Percentiles rank a stretch among this genome's conserved stretches.
Conservation (phyloP, 53 echinoderm and acorn worm genomes). For the Astropecten irregularis region DNA sequence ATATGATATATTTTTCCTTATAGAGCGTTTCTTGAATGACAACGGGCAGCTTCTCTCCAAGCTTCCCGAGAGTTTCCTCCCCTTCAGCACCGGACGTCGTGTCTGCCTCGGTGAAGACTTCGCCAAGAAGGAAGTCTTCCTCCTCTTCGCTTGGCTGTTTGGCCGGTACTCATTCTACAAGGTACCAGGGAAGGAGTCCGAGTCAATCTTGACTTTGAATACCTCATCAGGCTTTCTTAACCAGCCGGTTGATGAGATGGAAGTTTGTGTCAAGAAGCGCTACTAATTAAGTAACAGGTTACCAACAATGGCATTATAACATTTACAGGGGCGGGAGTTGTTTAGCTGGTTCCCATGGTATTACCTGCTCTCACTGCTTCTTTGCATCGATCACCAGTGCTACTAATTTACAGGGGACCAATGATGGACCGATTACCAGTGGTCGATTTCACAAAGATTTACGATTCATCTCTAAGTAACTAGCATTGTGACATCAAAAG, state of each 20-base stretch:
- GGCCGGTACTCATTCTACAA: slow-evolving; percentile 71
- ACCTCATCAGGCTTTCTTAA: neutral
- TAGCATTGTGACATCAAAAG: no score
- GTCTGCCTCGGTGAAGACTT: slow-evolving; percentile 77
- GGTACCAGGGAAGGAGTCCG: slow-evolving; percentile 66
- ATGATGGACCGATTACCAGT: no score
- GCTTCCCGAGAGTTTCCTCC: slow-evolving; percentile 71
- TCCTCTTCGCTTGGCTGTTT: slow-evolving; percentile 78
- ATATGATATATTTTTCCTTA: no score
- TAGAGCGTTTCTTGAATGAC: slow-evolving; percentile 78
- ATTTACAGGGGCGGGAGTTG: no score
- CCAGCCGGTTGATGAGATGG: slow-evolving; percentile 17
- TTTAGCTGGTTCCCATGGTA: no score
- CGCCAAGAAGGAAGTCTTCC: slow-evolving; percentile 81
- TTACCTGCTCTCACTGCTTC: no score
- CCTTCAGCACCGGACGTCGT: slow-evolving; percentile 75
- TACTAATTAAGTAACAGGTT: no score
- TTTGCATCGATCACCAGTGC: no score
- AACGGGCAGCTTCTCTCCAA: slow-evolving; percentile 42
- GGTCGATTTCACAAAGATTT: no score
- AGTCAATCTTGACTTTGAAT: neutral
- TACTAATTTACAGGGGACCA: no score
- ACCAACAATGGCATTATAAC: no score
- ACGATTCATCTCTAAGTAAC: no score
- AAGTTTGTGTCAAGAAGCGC: slow-evolving; percentile 40